Evolutionary conservation across 2,113 vertebrate species (phyloP).

Genomic region (Limnothrissa miodon): DNA sequence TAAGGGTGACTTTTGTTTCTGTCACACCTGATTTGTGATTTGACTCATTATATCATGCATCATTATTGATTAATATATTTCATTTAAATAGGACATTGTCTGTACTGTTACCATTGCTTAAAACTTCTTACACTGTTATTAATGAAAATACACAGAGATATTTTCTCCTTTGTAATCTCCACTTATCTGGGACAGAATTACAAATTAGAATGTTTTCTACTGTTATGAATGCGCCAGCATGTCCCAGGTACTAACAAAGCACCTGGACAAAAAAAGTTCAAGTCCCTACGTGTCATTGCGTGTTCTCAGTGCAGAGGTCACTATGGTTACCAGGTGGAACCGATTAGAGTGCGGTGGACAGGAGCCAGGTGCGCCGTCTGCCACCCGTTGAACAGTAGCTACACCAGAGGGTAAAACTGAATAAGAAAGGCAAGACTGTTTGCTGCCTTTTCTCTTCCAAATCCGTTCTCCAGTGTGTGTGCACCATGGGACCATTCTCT

Average conservation of each 20-base stretch:
- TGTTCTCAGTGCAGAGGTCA: slow-evolving; percentile 33
- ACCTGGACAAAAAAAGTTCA: background rate
- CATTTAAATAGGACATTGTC: background rate
- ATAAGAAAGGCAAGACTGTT: slow-evolving; percentile 36
- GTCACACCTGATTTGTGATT: background rate
- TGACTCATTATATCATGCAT: background rate
- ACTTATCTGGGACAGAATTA: background rate
- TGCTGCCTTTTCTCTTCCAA: slow-evolving; percentile 19
- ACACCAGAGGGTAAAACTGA: slow-evolving; percentile 37
- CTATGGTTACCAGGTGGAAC: slow-evolving; percentile 60
- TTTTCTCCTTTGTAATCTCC: background rate
- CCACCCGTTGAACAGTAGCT: slow-evolving; percentile 50
- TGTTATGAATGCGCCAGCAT: background rate
- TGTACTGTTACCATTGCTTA: no score
- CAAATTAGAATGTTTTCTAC: no score
- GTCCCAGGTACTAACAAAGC: background rate
- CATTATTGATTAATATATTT: no score
- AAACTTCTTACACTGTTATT: no score
- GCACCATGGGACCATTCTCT: background rate
- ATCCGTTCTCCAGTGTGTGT: background rate
- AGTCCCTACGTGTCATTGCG: background rate
- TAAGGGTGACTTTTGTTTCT: background rate
- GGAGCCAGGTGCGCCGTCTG: slow-evolving; percentile 44
- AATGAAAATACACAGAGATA: no score
- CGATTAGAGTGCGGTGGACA: slow-evolving; percentile 36